These are phyloP conservation scores for Azorinus chamasolen DNA, from an alignment of 2,888 invertebrate species.

Conservation along the genomic window DNA sequence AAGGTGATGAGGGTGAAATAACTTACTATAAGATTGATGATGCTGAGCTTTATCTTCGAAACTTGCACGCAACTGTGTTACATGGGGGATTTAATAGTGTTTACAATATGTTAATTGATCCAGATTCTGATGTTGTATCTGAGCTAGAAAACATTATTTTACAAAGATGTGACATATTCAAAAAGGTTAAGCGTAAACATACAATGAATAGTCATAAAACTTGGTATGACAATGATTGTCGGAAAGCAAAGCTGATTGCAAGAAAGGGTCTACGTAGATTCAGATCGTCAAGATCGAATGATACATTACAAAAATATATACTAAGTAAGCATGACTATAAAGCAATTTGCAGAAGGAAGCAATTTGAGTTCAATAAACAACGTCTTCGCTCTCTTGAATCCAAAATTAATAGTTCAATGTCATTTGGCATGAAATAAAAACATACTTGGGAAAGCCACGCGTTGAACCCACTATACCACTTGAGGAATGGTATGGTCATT, in stretches of 20 bases:
- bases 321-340: not conserved
- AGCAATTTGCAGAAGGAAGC: constrained; percentile 1
- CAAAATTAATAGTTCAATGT: not conserved
- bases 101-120: too few relatives aligned
- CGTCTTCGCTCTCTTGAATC: not conserved
- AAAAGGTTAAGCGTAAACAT: not conserved
- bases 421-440: constrained; percentile 7
- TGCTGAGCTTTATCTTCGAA: too few relatives aligned
- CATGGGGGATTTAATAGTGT: too few relatives aligned
- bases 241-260: not conserved
- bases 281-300: not conserved
- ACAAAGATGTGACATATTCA: not conserved
- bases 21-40: too few relatives aligned
- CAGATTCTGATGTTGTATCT: too few relatives aligned
- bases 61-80: too few relatives aligned
- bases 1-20: too few relatives aligned
- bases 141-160: too few relatives aligned
- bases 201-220: not conserved
- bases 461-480: not conserved
- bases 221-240: constrained; percentile 4
- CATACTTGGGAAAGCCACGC: not conserved
- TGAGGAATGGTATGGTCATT: not conserved
- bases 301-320: not conserved
- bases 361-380: not conserved
- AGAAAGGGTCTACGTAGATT: not conserved